These are phyloP conservation scores for Hormaphis cornu DNA, from an alignment of 1,140 invertebrate genomes.

Conservation along the genomic window DNA sequence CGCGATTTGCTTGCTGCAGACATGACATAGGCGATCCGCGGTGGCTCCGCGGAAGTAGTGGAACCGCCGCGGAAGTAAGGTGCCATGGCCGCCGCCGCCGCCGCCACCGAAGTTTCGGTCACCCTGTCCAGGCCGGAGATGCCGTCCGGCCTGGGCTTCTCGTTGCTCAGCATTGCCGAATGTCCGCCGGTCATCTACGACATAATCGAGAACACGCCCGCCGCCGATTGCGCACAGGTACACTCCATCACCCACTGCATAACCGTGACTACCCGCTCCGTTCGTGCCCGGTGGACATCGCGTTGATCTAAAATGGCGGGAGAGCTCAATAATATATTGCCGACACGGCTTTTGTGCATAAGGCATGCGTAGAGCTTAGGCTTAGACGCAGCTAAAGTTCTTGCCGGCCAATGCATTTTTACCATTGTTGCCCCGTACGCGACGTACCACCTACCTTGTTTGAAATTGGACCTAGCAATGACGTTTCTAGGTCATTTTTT, in stretches of 20 bases:
- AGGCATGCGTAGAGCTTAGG: too few species aligned
- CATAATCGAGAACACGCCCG: conserved; percentile 82
- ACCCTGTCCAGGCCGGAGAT: conserved; percentile 58
- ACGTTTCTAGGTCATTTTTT: too few species aligned
- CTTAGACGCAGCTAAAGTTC: too few species aligned
- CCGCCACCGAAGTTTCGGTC: conserved; percentile 78
- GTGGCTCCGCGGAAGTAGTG: neutral
- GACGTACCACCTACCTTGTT: too few species aligned
- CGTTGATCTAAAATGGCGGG: too few species aligned
- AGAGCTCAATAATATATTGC: too few species aligned
- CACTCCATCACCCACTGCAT: conserved; percentile 40
- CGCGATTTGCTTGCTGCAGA: neutral
- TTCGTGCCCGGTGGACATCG: too few species aligned
- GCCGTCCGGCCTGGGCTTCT: conserved; percentile 81
- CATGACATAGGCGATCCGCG: neutral
- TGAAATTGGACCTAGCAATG: too few species aligned
- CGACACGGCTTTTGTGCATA: too few species aligned
- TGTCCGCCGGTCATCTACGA: conserved; percentile 84
- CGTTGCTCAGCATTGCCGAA: conserved; percentile 73
- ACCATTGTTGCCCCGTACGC: too few species aligned
- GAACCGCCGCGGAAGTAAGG: neutral
- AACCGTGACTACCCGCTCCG: too few species aligned
- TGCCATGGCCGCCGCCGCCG: conserved; percentile 38
- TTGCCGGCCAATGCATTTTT: too few species aligned
- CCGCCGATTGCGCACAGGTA: conserved; percentile 78